Conservation (phyloP, 2,113 vertebrate genomes). For the Balaeniceps rex region DNA sequence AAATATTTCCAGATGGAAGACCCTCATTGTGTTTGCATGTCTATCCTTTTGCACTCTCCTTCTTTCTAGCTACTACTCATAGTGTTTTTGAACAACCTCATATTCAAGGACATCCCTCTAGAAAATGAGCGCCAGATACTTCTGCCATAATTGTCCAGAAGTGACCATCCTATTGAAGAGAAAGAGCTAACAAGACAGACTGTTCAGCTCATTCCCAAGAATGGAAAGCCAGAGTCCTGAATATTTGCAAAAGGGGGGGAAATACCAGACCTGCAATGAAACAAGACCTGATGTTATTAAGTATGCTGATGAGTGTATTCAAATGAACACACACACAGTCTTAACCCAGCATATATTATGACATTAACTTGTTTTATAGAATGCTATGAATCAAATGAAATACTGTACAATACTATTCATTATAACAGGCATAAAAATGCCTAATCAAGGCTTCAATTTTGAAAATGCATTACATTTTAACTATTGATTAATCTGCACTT, state of each 20-base stretch:
- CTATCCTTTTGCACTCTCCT: not conserved
- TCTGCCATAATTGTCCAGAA: not conserved
- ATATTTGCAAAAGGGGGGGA: not conserved
- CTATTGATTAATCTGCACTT: not conserved
- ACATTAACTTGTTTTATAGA: not conserved
- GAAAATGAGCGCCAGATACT: not conserved
- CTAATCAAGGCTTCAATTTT: not conserved
- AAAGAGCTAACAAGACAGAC: not conserved
- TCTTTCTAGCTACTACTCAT: not conserved
- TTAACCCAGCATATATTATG: not conserved
- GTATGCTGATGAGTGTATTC: not conserved
- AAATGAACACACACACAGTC: not conserved
- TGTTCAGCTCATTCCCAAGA: not conserved
- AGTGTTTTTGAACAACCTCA: not conserved
- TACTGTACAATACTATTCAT: not conserved
- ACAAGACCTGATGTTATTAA: not conserved
- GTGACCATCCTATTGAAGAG: not conserved
- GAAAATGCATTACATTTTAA: not conserved
- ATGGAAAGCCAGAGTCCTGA: not conserved
- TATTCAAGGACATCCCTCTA: not conserved
- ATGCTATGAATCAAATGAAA: not conserved
- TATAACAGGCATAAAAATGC: not conserved
- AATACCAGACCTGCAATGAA: not conserved
- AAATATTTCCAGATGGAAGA: not conserved
- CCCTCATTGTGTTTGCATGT: not conserved